Percentiles rank a stretch among this genome's conserved stretches.
phyloP scores from a whole-genome alignment of 2,113 vertebrate genomes.

The Sinocyclocheilus grahami region DNA sequence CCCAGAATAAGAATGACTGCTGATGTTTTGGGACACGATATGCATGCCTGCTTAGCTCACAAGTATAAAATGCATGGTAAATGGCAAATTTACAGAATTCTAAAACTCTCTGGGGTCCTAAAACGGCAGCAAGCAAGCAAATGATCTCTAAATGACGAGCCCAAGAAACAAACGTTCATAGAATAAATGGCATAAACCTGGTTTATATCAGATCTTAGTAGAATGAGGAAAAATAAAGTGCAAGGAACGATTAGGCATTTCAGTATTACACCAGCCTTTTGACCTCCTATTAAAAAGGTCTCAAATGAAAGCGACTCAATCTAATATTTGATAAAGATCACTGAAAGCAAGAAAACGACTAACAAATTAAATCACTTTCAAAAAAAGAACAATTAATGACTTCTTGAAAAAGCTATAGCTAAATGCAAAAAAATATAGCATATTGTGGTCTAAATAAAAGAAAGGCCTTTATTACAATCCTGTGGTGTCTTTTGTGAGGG shows the following conservation, averaged over 20 bases:
- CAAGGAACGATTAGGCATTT: constrained; percentile 71
- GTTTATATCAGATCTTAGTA: constrained; percentile 46
- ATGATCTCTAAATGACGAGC: background rate
- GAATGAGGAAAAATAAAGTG: constrained; percentile 77
- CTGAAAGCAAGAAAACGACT: constrained; percentile 14
- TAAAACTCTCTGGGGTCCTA: constrained; percentile 27
- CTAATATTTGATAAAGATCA: constrained; percentile 6
- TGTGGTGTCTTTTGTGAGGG: constrained; percentile 46
- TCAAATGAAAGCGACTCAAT: constrained; percentile 32
- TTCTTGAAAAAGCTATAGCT: constrained; percentile 47
- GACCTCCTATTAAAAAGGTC: constrained; percentile 58
- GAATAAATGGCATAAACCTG: background rate
- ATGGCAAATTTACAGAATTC: constrained; percentile 23
- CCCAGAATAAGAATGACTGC: constrained; percentile 11
- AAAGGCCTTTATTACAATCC: constrained; percentile 62
- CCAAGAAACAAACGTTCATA: background rate
- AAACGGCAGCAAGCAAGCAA: constrained; percentile 17
- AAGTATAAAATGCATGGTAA: constrained; percentile 26
- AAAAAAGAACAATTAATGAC: background rate
- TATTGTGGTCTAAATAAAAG: constrained; percentile 51
- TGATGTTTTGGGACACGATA: constrained; percentile 3
- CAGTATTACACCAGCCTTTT: constrained; percentile 58
- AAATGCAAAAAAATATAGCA: constrained; percentile 55
- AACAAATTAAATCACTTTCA: constrained; percentile 25
- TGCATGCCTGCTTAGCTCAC: constrained; percentile 17